These are phyloP conservation scores for Epicauta chinensis DNA, from an alignment of 1,140 invertebrate genomes.

Conservation along the genomic window DNA sequence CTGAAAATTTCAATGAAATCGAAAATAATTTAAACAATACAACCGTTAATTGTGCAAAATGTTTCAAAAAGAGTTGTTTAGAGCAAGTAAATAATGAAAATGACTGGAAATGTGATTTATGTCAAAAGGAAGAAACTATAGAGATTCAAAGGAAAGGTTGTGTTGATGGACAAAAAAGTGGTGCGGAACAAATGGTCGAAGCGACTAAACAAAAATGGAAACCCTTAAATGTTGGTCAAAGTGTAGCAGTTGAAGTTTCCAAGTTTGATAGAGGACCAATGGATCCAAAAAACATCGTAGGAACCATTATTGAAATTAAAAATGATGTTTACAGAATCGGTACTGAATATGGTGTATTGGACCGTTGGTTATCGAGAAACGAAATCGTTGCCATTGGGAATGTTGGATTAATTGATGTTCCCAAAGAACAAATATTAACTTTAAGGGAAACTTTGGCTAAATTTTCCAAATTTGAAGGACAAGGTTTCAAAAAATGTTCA, in stretches of 20 bases:
- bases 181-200: conserved; percentile 28
- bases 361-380: conserved; percentile 25
- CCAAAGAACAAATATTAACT: conserved; percentile 7
- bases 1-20: no score
- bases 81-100: no score
- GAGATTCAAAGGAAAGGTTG: conserved; percentile 22
- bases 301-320: conserved; percentile 22
- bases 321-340: conserved; percentile 31
- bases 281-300: conserved; percentile 25
- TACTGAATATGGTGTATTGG: conserved; percentile 24
- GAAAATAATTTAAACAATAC: no score
- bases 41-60: no score
- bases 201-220: conserved; percentile 24
- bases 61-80: no score
- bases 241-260: conserved; percentile 29
- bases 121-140: conserved; percentile 25
- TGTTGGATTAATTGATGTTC: conserved; percentile 13
- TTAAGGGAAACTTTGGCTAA: conserved; percentile 10
- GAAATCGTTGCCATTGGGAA: conserved; percentile 10
- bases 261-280: conserved; percentile 27
- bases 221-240: conserved; percentile 21
- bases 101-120: conserved; percentile 21
- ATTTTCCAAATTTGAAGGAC: conserved; percentile 19
- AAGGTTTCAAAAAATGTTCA: conserved; percentile 14
- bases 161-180: conserved; percentile 24